Percentiles rank a stretch among this genome's conserved stretches.
Evolutionary conservation across 2,888 invertebrate species (phyloP).

Genomic region (Callyntrura guangdongensis): DNA sequence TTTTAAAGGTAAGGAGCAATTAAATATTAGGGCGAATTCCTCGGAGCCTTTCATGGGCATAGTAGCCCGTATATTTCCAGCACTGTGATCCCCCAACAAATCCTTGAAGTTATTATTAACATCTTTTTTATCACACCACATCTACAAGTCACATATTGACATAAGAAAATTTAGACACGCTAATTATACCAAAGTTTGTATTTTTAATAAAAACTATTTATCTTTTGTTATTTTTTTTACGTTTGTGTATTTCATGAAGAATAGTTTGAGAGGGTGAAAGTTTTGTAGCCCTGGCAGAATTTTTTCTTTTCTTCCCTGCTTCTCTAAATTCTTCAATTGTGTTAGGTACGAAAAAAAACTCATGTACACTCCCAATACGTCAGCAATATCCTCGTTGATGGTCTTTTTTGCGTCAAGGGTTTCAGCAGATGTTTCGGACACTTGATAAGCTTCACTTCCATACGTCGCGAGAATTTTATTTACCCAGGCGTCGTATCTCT

Average conservation of each 20-base stretch:
- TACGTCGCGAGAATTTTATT: conserved; percentile 27
- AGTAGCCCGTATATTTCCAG: conserved; percentile 62
- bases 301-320: conserved; percentile 46
- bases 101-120: conserved; percentile 47
- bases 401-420: conserved; percentile 56
- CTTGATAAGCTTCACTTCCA: conserved; percentile 36
- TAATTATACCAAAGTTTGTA: not conserved
- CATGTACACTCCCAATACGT: conserved; percentile 64
- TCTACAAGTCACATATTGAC: conserved; percentile 1
- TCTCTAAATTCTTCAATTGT: conserved; percentile 55
- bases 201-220: not conserved
- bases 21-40: conserved; percentile 61
- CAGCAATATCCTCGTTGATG: conserved; percentile 72
- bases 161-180: too few species aligned
- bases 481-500: conserved; percentile 59
- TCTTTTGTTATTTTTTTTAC: conserved; percentile 14
- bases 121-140: conserved; percentile 75
- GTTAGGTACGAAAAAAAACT: conserved; percentile 49
- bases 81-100: conserved; percentile 32
- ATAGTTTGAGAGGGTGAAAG: conserved; percentile 56
- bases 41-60: conserved; percentile 54
- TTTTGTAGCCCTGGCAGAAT: conserved; percentile 62
- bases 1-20: too few species aligned
- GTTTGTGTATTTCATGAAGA: conserved; percentile 74
- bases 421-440: conserved; percentile 62